Conservation (phyloP, 2,797 vertebrate genomes). For the Rhincodon typus region DNA sequence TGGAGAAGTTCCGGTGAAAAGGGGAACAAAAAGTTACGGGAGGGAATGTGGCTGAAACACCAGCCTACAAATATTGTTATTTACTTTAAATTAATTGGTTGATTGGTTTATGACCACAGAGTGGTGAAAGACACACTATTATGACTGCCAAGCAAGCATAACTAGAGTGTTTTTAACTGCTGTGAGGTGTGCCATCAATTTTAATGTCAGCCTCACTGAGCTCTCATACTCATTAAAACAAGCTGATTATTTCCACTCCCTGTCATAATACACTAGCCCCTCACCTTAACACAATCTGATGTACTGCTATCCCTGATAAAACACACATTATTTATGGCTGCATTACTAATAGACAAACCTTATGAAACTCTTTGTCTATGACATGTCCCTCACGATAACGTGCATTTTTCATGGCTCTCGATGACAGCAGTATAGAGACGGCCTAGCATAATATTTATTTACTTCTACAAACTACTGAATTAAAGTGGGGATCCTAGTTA, state of each 20-base stretch:
- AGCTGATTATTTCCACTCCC: slow-evolving; percentile 35
- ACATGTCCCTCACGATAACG: slow-evolving; percentile 28
- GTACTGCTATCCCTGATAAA: slow-evolving; percentile 34
- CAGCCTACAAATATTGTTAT: slow-evolving; percentile 5
- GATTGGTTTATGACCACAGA: slow-evolving; percentile 26
- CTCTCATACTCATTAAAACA: slow-evolving; percentile 35
- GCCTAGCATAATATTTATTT: not conserved
- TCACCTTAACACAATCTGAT: slow-evolving; percentile 37
- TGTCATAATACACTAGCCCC: slow-evolving; percentile 36
- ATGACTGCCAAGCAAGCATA: slow-evolving; percentile 22
- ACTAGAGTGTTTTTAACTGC: slow-evolving; percentile 19
- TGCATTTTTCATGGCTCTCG: not conserved
- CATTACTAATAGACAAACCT: slow-evolving; percentile 37
- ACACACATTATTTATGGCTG: slow-evolving; percentile 37
- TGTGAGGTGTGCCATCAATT: slow-evolving; percentile 24
- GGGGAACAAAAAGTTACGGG: not conserved
- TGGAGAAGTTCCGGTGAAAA: not conserved
- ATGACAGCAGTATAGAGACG: slow-evolving; percentile 13
- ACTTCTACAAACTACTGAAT: not conserved
- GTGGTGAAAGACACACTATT: slow-evolving; percentile 26
- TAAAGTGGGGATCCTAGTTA: not conserved
- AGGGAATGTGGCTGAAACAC: not conserved
- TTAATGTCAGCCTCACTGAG: slow-evolving; percentile 18
- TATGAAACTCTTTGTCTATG: slow-evolving; percentile 31
- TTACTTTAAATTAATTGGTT: slow-evolving; percentile 24